Evolutionary conservation across 1,140 invertebrate genomes (phyloP).

Genomic region (Carcinoscorpius rotundicauda): DNA sequence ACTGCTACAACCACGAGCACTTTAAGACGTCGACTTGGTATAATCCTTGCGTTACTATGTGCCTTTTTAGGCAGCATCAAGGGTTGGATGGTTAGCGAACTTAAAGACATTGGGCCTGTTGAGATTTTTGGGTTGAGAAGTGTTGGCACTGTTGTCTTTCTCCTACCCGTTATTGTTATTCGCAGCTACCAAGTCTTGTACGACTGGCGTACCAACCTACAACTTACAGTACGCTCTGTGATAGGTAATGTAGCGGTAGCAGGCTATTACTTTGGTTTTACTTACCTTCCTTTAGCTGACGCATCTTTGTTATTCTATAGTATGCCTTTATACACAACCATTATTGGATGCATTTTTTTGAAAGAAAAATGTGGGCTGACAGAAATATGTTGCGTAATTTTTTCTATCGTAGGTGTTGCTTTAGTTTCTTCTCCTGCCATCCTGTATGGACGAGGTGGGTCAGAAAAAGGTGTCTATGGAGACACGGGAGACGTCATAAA

Average conservation of each 20-base stretch:
- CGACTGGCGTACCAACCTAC: slow-evolving; percentile 3
- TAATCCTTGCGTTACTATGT: slow-evolving; percentile 9
- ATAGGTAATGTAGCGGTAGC: slow-evolving; percentile 11
- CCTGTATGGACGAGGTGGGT: not conserved
- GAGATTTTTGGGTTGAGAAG: slow-evolving; percentile 13
- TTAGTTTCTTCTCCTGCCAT: slow-evolving; percentile 4
- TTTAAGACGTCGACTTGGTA: not conserved
- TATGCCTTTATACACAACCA: slow-evolving; percentile 10
- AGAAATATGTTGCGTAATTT: not conserved
- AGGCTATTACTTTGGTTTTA: slow-evolving; percentile 14
- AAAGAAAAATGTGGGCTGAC: slow-evolving; percentile 8
- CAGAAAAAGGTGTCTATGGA: too few relatives aligned
- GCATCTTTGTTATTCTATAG: slow-evolving; percentile 15
- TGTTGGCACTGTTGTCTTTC: slow-evolving; percentile 4
- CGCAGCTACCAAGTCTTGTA: slow-evolving; percentile 3
- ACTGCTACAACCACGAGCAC: too few relatives aligned
- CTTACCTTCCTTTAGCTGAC: slow-evolving; percentile 9
- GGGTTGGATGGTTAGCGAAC: slow-evolving; percentile 7
- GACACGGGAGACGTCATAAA: not conserved
- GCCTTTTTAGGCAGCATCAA: slow-evolving; percentile 15
- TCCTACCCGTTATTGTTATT: slow-evolving; percentile 8
- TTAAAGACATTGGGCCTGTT: slow-evolving; percentile 9
- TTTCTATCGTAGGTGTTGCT: slow-evolving; percentile 3
- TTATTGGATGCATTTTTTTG: slow-evolving; percentile 12
- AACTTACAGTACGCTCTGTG: slow-evolving; percentile 1